Evolutionary conservation across 1,140 invertebrate species (phyloP), one percentile per base, ranked within the genome.

Genomic region (Zaprionus kolodkinae): DNA sequence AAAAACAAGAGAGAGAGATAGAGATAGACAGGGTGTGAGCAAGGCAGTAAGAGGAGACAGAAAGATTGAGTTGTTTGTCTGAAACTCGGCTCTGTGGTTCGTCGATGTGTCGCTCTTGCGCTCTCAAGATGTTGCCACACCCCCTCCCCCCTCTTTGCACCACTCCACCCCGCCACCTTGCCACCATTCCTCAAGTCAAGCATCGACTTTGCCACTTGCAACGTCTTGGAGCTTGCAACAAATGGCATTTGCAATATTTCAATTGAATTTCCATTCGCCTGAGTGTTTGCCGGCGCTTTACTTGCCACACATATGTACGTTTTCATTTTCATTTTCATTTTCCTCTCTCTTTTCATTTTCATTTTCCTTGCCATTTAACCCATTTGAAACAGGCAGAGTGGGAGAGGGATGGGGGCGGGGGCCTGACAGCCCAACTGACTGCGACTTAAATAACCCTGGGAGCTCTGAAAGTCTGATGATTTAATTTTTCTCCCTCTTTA

Each of bases 241-340:
- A 79, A 81, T 85, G 82, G 71, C 75, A 81, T 76, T 85, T 78
- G 75, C 78, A 60, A 86, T 81, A 81, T 86, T 81, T 86, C 76
- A 86, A 86, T 81, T 79, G 78, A 76, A 79, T 79, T 86, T 86
- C 77, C 78, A 86, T 86, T 81, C 82, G 65, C 78, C 80, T 74
- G 61, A 72, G 76, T 84, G 68, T 72, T 61, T 76, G 68, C 56
- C 38, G 52, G n/a, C 40, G 66, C 33, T 33, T 17, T 33, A 21
- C 65, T 36, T 48, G 55, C 65, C 66, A 50, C 56, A 60, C 21
- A 50, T 25, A 61, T 30, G 17, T 6, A 45, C 25, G 25, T 52
- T 11, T 52, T 52, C 21, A 52, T 55, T 50, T 50, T 52, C 21
- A 52, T 55, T 50, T 50, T 50, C 45, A 61, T 62, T 69, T 57